Base-by-base conservation (phyloP, 2,797 vertebrate species). In the Trachops cirrhosus region DNA sequence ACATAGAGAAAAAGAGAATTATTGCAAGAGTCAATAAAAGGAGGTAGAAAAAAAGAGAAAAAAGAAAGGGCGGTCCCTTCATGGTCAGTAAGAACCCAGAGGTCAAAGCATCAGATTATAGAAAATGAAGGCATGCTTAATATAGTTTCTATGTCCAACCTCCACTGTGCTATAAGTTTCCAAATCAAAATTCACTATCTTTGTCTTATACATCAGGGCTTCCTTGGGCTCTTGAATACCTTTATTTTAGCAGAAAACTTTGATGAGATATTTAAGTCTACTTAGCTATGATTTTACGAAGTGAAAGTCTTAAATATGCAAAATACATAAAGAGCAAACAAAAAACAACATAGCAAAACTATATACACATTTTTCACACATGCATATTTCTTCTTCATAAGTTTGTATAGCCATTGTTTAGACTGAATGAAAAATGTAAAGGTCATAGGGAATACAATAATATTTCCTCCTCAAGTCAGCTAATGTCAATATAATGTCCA, bases 391-490 rank as follows among this genome's bases (percentile, higher is more conserved):
- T 89, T 89, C 71, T 83, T 77, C 26, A 78, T 75, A 77, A 71
- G 73, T 94, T 94, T 94, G 1, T 18, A 71, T 52, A 86, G 18
- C 37, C 26, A 48, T 91, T 95, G 75, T 57, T 96, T 87, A 85
- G 9, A 57, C 46, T 86, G 29, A 29, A 91, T 78, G 14, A 84
- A 86, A 95, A 94, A 80, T 64, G 12, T 1, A 75, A 93, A 85
- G 24, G 19, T 87, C 48, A n/a, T 37, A 62, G 15, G 22, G 67
- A 32, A 90, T 22, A 46, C 8, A 29, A 75, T 68, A 37, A 74
- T 92, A 37, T 59, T 92, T 82, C 29, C 22, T 77, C 39, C 7
- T 80, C 59, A 89, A 44, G 46, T 94, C 37, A 41, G 32, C n/a
- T 75, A 75, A 3, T 80, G 5, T 73, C 34, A 89, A 71, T 59